Evolutionary conservation across 2,888 invertebrate species (phyloP).

Genomic region (Sclerodermus sp.): DNA sequence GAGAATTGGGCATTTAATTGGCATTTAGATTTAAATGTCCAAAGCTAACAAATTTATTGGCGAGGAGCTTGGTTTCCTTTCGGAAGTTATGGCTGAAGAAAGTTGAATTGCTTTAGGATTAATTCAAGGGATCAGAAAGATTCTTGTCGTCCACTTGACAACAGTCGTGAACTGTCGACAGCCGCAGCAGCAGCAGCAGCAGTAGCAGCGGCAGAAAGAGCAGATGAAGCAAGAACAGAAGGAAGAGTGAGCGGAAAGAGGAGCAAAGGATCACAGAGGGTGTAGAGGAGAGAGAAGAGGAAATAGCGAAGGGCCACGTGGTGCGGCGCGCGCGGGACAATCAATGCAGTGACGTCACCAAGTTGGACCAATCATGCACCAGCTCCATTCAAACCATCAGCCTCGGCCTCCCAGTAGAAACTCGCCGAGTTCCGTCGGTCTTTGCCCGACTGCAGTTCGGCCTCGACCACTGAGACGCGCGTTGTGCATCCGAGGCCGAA

Average conservation of each 20-base stretch:
- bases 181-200: too few relatives aligned
- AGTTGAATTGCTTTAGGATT: too few relatives aligned
- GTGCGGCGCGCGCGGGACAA: slow-evolving; percentile 64
- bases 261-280: slow-evolving; percentile 12
- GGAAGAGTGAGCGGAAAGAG: slow-evolving; percentile 6
- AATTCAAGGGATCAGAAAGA: too few relatives aligned
- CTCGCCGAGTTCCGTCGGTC: slow-evolving; percentile 53
- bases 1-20: too few relatives aligned
- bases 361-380: slow-evolving; percentile 63
- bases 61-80: too few relatives aligned
- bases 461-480: slow-evolving; percentile 53
- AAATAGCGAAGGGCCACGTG: slow-evolving; percentile 48
- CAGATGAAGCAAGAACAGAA: slow-evolving; percentile 5
- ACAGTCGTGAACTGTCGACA: too few relatives aligned
- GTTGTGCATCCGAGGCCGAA: slow-evolving; percentile 3
- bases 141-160: too few relatives aligned
- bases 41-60: too few relatives aligned
- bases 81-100: too few relatives aligned
- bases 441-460: slow-evolving; percentile 55
- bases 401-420: slow-evolving; percentile 49
- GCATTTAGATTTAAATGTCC: too few relatives aligned
- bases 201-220: neutral
- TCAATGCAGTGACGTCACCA: slow-evolving; percentile 77
- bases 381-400: slow-evolving; percentile 68
- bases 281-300: slow-evolving; percentile 16